Base-by-base conservation (phyloP, 1,140 invertebrate genomes). In the Drosophila bocki region DNA sequence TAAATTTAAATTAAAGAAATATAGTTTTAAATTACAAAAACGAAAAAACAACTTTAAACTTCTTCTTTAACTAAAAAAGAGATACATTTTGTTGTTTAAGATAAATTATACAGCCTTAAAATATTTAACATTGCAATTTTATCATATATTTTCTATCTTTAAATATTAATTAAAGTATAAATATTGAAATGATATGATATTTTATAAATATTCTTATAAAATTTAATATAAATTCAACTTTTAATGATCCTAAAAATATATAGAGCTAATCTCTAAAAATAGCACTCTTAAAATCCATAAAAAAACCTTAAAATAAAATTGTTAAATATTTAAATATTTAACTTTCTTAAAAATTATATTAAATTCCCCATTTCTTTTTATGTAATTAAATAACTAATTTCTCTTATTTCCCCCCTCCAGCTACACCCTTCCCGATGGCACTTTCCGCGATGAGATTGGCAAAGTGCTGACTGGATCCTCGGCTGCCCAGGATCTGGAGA, bases 371-470 rank as follows among this genome's bases (percentile, higher is more conserved):
- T 12, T 3, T 11, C 17, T 17, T 51, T 33, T 6, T 33, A 3
- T 13, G 2, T 3, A 26, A 8, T 48, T 9, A 11, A 6, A 12
- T 48, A 12, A 33, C 2, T 61, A 57, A 57, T 7, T 12, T 6
- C 29, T 5, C 39, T 17, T 11, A 4, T 22, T 41, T 44, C 41
- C 6, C 7, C 7, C 15, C 42, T 61, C 22, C 39, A 92, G 91
- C 17, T 92, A 92, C 47, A 70, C 82, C 4, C 54, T 91, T 33
- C 74, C 67, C 9, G 90, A 88, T 77, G 91, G 91, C 35, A 78
- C 85, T 22, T 78, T 77, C 57, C 87, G 82, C 5, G 80, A 91
- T 26, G 92, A 93, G 62, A 37, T 81, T 6, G 92, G 82, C 39
- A 62, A 75, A 8, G 57, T 93, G 9, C 56, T 85, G 6, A 85